Conservation (phyloP, 1,140 invertebrate species). For the Ladona fulva region DNA sequence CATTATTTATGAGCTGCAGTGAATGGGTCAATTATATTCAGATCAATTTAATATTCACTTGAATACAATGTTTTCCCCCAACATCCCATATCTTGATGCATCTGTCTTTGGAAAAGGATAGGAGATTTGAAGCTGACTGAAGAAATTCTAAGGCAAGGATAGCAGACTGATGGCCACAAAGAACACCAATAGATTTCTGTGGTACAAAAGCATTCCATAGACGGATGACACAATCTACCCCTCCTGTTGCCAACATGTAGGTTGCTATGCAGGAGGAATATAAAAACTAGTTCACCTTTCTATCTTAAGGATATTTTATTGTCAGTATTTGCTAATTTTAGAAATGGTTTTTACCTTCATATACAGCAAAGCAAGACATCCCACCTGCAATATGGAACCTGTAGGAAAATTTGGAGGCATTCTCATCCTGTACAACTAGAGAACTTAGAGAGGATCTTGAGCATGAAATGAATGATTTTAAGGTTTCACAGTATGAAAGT, state of each 20-base stretch:
- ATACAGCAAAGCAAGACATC: slow-evolving; percentile 33
- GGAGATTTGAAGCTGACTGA: slow-evolving; percentile 31
- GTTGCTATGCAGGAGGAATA: slow-evolving; percentile 28
- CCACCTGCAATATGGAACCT: slow-evolving; percentile 31
- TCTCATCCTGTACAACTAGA: slow-evolving; percentile 28
- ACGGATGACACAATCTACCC: slow-evolving; percentile 57
- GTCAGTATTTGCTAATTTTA: neutral
- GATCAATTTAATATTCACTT: slow-evolving; percentile 32
- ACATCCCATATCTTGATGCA: slow-evolving; percentile 63
- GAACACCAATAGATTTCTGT: slow-evolving; percentile 44
- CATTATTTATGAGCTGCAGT: too few species aligned
- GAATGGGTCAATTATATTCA: too few species aligned
- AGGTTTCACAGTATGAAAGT: slow-evolving; percentile 48
- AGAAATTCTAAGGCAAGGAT: slow-evolving; percentile 56
- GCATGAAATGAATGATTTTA: slow-evolving; percentile 35
- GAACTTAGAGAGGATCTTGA: slow-evolving; percentile 30
- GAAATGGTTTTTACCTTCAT: slow-evolving; percentile 29
- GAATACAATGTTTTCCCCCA: slow-evolving; percentile 44
- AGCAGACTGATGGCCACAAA: slow-evolving; percentile 58
- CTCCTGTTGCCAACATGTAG: slow-evolving; percentile 56
- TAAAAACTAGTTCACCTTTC: neutral
- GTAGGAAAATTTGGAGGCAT: slow-evolving; percentile 27
- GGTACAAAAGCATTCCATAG: slow-evolving; percentile 69
- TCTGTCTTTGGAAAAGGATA: slow-evolving; percentile 53
- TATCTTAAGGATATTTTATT: neutral